Conservation (phyloP, 2,113 vertebrate genomes). For the Dinomys branickii region DNA sequence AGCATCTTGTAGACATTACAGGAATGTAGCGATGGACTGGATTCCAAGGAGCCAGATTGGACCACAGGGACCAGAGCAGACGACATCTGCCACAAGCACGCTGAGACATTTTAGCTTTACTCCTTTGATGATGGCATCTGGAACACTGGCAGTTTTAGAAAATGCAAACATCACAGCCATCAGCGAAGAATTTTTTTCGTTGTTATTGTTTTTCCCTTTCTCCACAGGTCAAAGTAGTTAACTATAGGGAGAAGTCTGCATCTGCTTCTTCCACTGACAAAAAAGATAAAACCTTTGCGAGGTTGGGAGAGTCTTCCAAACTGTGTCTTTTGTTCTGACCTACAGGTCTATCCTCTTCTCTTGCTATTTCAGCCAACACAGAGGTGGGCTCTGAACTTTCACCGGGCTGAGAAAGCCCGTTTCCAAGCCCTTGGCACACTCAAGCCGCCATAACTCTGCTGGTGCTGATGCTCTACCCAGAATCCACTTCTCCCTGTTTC, state of each 20-base stretch:
- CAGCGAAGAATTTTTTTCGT: not conserved
- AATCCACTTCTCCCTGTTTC: not conserved
- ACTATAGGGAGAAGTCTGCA: not conserved
- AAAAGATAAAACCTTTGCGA: not conserved
- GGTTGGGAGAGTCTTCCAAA: not conserved
- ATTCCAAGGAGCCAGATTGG: slow-evolving; percentile 61
- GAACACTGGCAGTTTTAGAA: not conserved
- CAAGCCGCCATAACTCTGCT: not conserved
- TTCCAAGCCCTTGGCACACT: no score
- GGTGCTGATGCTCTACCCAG: not conserved
- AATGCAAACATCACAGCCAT: not conserved
- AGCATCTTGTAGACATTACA: not conserved
- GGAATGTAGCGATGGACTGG: not conserved
- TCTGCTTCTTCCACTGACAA: not conserved
- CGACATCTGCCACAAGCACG: slow-evolving; percentile 16
- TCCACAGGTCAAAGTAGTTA: not conserved
- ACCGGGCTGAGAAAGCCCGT: accelerated
- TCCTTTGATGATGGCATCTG: slow-evolving; percentile 45
- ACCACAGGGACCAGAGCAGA: slow-evolving; percentile 49
- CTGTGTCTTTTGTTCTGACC: not conserved
- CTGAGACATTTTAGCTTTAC: slow-evolving; percentile 22
- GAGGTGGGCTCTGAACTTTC: not conserved
- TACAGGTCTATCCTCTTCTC: not conserved
- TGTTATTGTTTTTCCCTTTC: not conserved
- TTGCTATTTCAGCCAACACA: not conserved